phyloP scores from a whole-genome alignment of 2,113 vertebrate genomes.

The Syrrhaptes paradoxus region DNA sequence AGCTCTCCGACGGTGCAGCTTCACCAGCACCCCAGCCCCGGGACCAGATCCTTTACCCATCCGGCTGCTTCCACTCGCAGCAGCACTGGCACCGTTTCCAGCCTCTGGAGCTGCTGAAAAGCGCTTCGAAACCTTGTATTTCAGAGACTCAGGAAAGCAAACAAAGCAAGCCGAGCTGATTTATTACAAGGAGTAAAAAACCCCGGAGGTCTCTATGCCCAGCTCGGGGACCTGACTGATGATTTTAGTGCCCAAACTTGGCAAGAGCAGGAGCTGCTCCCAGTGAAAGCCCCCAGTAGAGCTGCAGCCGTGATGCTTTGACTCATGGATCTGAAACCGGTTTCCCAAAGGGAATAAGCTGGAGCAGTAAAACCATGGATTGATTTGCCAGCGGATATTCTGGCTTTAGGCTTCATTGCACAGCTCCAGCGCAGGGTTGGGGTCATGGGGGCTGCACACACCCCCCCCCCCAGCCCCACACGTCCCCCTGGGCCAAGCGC shows the following conservation, averaged over 20 bases:
- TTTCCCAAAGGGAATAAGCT: not conserved
- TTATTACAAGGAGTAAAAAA: not conserved
- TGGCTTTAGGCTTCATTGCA: not conserved
- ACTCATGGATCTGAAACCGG: slow-evolving; percentile 3
- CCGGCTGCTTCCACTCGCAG: not conserved
- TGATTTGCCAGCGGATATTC: not conserved
- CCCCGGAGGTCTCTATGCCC: not conserved
- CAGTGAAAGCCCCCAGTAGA: slow-evolving; percentile 16
- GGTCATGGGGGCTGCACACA: not conserved
- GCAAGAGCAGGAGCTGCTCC: not conserved
- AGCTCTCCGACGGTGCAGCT: not conserved
- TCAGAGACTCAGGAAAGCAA: slow-evolving; percentile 15
- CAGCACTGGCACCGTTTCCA: not conserved
- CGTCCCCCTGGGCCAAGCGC: not conserved
- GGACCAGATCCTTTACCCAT: not conserved
- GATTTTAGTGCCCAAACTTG: not conserved
- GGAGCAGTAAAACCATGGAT: not conserved
- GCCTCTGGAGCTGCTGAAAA: not conserved
- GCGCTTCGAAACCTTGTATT: not conserved
- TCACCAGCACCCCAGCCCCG: not conserved
- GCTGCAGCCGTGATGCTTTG: slow-evolving; percentile 12
- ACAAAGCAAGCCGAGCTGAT: slow-evolving; percentile 15
- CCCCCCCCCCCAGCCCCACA: not conserved
- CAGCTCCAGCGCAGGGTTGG: rapidly evolving
- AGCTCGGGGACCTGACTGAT: slow-evolving; percentile 33